Conservation (phyloP, 2,888 invertebrate species). For the Caenorhabditis sp. region DNA sequence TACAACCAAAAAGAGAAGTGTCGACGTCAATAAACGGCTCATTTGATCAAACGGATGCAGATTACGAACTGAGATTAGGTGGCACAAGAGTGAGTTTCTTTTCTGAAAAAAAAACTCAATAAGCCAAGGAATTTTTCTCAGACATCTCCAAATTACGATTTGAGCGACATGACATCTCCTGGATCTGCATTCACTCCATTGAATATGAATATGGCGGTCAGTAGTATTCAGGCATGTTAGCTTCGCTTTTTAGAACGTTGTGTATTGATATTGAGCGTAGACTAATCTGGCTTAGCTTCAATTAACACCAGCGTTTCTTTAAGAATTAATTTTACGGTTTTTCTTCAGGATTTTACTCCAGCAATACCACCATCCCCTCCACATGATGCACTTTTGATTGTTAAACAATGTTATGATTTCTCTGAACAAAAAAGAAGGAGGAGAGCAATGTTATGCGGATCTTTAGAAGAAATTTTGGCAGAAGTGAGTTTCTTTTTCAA, state of each 20-base stretch:
- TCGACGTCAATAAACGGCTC: conserved; percentile 38
- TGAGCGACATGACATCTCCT: conserved; percentile 61
- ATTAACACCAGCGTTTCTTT: too few species aligned
- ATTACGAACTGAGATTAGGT: conserved; percentile 38
- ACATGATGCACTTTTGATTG: conserved; percentile 48
- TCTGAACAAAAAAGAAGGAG: conserved; percentile 77
- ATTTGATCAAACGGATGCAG: conserved; percentile 46
- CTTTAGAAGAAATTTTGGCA: conserved; percentile 77
- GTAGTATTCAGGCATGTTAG: conserved; percentile 16
- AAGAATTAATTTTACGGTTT: too few species aligned
- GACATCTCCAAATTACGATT: conserved; percentile 55
- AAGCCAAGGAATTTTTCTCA: too few species aligned
- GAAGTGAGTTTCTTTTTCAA: conserved; percentile 51
- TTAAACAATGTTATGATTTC: conserved; percentile 63
- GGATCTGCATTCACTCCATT: conserved; percentile 61
- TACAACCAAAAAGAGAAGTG: conserved; percentile 66
- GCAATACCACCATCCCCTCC: conserved; percentile 71
- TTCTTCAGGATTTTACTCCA: conserved; percentile 66
- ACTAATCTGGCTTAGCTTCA: too few species aligned
- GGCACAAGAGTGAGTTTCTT: conserved; percentile 36
- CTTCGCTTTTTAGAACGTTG: neutral
- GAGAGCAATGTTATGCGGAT: conserved; percentile 76
- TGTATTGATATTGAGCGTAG: too few species aligned
- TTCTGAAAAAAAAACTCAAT: neutral
- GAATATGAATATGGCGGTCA: conserved; percentile 38